These are phyloP conservation scores for Sphecodes monilicornis DNA, from an alignment of 2,888 invertebrate genomes.

Conservation along the genomic window DNA sequence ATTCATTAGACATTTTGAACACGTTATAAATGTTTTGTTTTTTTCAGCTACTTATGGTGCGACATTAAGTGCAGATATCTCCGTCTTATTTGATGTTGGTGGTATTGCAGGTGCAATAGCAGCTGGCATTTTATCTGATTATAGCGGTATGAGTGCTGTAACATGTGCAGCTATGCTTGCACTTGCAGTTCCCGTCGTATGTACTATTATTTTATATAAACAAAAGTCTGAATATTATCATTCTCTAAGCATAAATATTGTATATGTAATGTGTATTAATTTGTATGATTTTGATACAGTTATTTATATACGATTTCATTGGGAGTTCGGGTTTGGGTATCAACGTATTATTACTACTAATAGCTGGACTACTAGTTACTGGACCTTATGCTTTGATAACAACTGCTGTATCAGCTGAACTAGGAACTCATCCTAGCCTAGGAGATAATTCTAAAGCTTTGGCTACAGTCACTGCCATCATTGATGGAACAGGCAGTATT, in stretches of 20 bases:
- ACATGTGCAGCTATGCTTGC: conserved; percentile 94
- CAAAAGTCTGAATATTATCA: not conserved
- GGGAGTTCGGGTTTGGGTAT: conserved; percentile 87
- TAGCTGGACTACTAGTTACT: conserved; percentile 94
- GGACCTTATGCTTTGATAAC: conserved; percentile 98
- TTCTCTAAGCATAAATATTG: conserved; percentile 6
- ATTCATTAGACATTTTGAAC: not conserved
- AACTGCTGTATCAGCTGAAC: conserved; percentile 97
- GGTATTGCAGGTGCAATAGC: conserved; percentile 95
- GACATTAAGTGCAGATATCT: conserved; percentile 90
- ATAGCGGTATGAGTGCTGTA: conserved; percentile 93
- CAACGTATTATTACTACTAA: conserved; percentile 89
- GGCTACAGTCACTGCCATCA: conserved; percentile 98
- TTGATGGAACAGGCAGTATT: conserved; percentile 97
- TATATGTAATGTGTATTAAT: not conserved
- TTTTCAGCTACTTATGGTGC: conserved; percentile 89
- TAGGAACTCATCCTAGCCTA: conserved; percentile 94
- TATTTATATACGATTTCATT: conserved; percentile 91
- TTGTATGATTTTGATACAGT: conserved; percentile 84
- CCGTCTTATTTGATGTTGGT: conserved; percentile 94
- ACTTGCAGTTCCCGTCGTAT: conserved; percentile 93
- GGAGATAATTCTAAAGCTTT: conserved; percentile 94
- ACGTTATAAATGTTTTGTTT: conserved; percentile 25
- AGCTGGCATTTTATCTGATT: conserved; percentile 95
- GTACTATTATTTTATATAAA: conserved; percentile 54